phyloP scores from a whole-genome alignment of 2,113 vertebrate species.

The Lagopus leucura region DNA sequence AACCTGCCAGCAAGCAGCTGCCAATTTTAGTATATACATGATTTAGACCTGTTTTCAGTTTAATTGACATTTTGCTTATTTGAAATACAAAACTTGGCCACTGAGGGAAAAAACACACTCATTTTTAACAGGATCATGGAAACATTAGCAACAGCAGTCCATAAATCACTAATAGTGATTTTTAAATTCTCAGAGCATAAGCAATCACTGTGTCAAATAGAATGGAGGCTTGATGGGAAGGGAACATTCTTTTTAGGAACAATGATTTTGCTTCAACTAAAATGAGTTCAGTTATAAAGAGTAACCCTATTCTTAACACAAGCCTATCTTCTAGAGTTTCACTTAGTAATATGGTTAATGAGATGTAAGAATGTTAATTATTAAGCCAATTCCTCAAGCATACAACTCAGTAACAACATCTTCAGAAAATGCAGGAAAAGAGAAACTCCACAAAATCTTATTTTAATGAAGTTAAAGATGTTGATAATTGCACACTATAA shows the following conservation, averaged over 20 bases:
- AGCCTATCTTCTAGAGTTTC: background rate
- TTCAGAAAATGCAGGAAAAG: background rate
- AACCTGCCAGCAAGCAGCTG: background rate
- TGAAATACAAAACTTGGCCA: conserved; percentile 26
- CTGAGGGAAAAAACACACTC: background rate
- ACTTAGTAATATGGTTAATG: background rate
- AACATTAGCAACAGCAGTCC: conserved; percentile 43
- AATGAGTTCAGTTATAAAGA: background rate
- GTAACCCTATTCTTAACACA: background rate
- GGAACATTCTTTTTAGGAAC: background rate
- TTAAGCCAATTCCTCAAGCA: background rate
- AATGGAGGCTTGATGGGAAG: background rate
- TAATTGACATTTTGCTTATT: conserved; percentile 36
- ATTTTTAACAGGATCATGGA: background rate
- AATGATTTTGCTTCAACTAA: conserved; percentile 15
- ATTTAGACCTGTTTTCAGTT: conserved; percentile 23
- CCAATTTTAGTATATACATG: background rate
- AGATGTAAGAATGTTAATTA: background rate
- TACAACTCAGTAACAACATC: background rate
- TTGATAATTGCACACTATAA: background rate
- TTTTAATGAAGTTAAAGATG: background rate
- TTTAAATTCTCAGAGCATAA: conserved; percentile 27
- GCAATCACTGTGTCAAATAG: background rate
- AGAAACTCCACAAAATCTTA: background rate
- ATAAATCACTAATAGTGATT: conserved; percentile 38